These are phyloP conservation scores for Ophthalmolycus amberensis DNA, from an alignment of 2,113 vertebrate genomes.

Conservation along the genomic window DNA sequence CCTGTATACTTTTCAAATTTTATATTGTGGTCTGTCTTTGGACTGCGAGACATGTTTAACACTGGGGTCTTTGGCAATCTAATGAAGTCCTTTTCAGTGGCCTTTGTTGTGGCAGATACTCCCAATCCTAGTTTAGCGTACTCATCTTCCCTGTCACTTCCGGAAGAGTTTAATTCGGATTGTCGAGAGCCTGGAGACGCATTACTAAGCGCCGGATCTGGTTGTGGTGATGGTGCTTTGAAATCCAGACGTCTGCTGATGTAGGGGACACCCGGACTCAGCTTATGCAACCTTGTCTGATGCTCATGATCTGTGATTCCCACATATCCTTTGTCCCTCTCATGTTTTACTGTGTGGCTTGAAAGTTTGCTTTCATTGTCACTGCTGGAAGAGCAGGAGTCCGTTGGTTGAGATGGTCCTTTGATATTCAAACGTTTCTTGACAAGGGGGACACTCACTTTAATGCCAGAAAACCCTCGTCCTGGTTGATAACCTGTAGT, in stretches of 20 bases:
- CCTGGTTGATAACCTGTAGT: neutral
- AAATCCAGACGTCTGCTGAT: conserved; percentile 41
- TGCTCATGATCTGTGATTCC: neutral
- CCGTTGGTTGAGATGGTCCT: conserved; percentile 13
- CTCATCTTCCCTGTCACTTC: conserved; percentile 55
- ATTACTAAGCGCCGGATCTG: neutral
- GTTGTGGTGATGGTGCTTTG: conserved; percentile 34
- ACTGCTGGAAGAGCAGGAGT: conserved; percentile 37
- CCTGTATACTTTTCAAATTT: conserved; percentile 64
- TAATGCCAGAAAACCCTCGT: neutral
- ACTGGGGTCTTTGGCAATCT: neutral
- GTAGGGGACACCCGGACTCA: neutral
- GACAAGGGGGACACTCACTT: neutral
- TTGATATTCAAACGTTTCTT: conserved; percentile 30
- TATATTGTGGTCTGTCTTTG: conserved; percentile 46
- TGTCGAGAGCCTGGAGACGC: neutral
- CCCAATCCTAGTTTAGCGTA: conserved; percentile 15
- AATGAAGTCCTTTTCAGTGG: conserved; percentile 14
- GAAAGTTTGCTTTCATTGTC: conserved; percentile 49
- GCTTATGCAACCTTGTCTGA: neutral
- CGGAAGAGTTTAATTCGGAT: conserved; percentile 40
- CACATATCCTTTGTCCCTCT: conserved; percentile 1
- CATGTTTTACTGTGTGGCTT: conserved; percentile 16
- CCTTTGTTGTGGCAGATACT: neutral
- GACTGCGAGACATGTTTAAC: conserved; percentile 14